A percentile compares a stretch with the other conserved stretches of the same genome.
Conservation (phyloP, 2,888 invertebrate species). For the Lasioglossum vierecki region DNA sequence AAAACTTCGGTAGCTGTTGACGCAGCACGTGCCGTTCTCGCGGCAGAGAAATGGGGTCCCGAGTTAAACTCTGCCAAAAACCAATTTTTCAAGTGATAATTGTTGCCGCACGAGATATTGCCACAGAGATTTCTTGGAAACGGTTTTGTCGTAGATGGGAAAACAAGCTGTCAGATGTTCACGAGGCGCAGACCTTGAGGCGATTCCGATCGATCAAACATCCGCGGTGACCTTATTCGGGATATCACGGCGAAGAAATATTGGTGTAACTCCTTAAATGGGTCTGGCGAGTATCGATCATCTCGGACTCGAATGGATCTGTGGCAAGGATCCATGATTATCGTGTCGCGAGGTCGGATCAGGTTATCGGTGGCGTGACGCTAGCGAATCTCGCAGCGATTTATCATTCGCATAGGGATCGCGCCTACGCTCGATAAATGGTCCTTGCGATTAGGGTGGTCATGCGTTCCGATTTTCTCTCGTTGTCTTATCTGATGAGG, state of each 20-base stretch:
- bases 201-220: background rate
- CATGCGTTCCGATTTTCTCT: conserved; percentile 19
- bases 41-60: background rate
- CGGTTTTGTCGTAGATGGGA: conserved; percentile 3
- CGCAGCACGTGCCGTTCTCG: background rate
- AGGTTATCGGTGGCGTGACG: conserved; percentile 65
- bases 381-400: conserved; percentile 16
- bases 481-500: background rate
- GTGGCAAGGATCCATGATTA: conserved; percentile 63
- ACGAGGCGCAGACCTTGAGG: conserved; percentile 5
- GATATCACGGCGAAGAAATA: conserved; percentile 14
- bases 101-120: background rate
- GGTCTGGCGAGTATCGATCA: conserved; percentile 27
- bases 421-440: conserved; percentile 31
- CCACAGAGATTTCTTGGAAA: background rate
- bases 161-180: background rate
- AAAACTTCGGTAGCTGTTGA: background rate
- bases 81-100: background rate
- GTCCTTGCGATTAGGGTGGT: conserved; percentile 15
- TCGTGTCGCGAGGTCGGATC: conserved; percentile 62
- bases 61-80: background rate
- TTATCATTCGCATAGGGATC: conserved; percentile 37
- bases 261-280: conserved; percentile 41
- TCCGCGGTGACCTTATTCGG: conserved; percentile 24
- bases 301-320: conserved; percentile 40